Conservation (phyloP, 2,113 vertebrate species). For the Conger conger region DNA sequence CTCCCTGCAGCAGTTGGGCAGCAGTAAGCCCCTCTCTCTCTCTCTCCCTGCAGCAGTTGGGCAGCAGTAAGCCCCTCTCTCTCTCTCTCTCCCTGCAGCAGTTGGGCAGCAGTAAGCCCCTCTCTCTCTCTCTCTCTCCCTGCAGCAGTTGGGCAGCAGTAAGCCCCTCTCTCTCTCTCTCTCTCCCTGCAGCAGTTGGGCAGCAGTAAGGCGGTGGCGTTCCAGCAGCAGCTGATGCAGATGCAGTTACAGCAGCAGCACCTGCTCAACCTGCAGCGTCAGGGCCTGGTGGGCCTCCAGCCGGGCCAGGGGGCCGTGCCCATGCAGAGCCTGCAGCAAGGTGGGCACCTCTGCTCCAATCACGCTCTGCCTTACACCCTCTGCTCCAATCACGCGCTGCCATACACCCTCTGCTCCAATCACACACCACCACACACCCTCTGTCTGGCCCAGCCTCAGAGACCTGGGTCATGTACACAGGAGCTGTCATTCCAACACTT, state of each 20-base stretch:
- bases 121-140: constrained; percentile 17
- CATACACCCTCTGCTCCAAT: no score
- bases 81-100: constrained; percentile 14
- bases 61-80: no score
- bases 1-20: constrained; percentile 19
- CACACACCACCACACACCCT: neutral
- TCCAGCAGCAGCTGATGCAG: constrained; percentile 99
- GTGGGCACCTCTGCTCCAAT: constrained; percentile 62
- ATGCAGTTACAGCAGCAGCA: constrained; percentile 99
- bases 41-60: no score
- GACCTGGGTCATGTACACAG: neutral
- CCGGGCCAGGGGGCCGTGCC: constrained; percentile 82
- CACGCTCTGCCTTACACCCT: neutral
- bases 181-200: constrained; percentile 72
- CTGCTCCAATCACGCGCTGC: no score
- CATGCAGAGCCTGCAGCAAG: constrained; percentile 93
- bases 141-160: constrained; percentile 83
- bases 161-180: constrained; percentile 58
- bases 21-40: neutral
- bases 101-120: no score
- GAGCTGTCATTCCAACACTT: neutral
- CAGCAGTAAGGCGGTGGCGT: constrained; percentile 96
- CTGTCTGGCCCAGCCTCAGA: neutral
- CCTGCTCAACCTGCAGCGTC: constrained; percentile 96
- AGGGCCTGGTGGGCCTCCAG: constrained; percentile 91